A percentile compares a stretch with the other conserved stretches of the same genome.
Evolutionary conservation across 2,888 invertebrate species (phyloP).

Genomic region (Synergus japonicus): DNA sequence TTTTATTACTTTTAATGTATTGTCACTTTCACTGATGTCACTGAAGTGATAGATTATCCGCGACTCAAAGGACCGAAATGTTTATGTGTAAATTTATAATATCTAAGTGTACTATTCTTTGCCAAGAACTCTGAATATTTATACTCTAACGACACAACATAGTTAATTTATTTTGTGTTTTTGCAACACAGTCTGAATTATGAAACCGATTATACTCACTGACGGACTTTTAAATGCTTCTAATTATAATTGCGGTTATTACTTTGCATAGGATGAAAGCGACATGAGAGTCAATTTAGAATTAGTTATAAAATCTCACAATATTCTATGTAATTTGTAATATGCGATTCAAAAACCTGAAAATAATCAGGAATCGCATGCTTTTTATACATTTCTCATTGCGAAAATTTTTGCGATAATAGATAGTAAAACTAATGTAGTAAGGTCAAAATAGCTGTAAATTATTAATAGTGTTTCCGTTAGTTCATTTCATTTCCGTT

Average conservation of each 20-base stretch:
- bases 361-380: constrained; percentile 21
- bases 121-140: no score
- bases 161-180: constrained; percentile 2
- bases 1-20: no score
- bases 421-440: constrained; percentile 19
- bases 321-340: constrained; percentile 16
- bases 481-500: constrained; percentile 7
- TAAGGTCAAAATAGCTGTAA: constrained; percentile 14
- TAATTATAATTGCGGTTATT: neutral
- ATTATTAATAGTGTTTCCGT: constrained; percentile 5
- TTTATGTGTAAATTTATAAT: no score
- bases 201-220: constrained; percentile 24
- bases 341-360: constrained; percentile 14
- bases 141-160: no score
- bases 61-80: no score
- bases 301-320: constrained; percentile 15
- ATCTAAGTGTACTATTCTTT: no score
- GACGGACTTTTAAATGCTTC: constrained; percentile 20
- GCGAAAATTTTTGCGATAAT: constrained; percentile 15
- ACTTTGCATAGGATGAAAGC: constrained; percentile 3
- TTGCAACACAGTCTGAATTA: neutral
- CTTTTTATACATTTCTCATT: constrained; percentile 34
- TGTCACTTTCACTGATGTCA: no score
- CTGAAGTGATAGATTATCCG: no score
- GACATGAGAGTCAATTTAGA: constrained; percentile 31